Evolutionary conservation across 2,797 vertebrate species (phyloP), one percentile per base, ranked within the genome.

Genomic region (Jordanella pulchra): DNA sequence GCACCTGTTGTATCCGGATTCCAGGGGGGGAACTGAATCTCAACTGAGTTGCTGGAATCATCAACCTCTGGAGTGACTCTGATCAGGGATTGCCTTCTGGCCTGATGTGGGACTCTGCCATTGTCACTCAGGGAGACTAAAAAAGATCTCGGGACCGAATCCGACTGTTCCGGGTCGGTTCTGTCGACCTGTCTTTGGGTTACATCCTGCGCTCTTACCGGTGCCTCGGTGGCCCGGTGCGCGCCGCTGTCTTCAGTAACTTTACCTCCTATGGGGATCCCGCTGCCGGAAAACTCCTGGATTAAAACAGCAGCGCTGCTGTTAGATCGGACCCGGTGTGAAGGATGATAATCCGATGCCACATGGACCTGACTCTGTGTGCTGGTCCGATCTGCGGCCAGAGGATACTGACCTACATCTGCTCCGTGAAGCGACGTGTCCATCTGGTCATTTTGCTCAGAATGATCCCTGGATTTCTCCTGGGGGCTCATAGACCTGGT

Each of bases 201-300:
- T 18, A 84, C 79, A n/a, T 65, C 79, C 21, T 48, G 2, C 3
- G 73, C 25, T 53, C 61, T 50, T 18, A 1, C 61, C 51, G 69
- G 58, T 1, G 73, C 30, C 21, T 21, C 63, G 0, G 53, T 58
- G 67, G 71, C 39, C 44, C 32, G 74, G 27, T 69, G 83, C 3
- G 51, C 35, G 23, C 64, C 75, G 21, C 47, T 47, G 15, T 81
- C 79, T 12, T 79, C 76, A 60, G 81, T 25, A 2, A 78, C 89
- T 6, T 83, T 82, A 61, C 87, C 87, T 63, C 86, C 87, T 44
- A 91, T 68, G 0, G 83, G 89, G 51, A 92, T 80, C 35, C 93
- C 93, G 35, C 83, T 89, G 67, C 93, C 93, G 1, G 93, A 94
- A 63, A 90, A 91, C 72, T 94, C 93, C 61, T 85, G 81, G 11